phyloP scores from a whole-genome alignment of 1,140 invertebrate genomes.

The Calliopsis andreniformis region DNA sequence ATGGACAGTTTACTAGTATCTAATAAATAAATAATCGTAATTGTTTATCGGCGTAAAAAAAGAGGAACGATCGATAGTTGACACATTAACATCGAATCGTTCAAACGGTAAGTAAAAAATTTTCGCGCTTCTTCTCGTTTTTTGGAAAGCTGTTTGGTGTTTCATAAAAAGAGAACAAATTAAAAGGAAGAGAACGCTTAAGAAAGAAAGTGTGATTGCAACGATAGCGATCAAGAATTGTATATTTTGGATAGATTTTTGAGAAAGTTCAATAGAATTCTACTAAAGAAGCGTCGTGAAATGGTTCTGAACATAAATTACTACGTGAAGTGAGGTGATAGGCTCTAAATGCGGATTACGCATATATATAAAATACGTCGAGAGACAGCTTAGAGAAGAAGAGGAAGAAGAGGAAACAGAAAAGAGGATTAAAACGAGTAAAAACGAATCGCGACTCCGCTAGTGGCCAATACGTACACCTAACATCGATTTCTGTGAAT shows the following conservation, averaged over 20 bases:
- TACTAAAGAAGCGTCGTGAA: constrained; percentile 17
- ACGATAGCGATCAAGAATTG: constrained; percentile 20
- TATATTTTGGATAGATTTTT: constrained; percentile 36
- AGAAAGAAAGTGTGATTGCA: not conserved
- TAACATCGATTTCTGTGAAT: constrained; percentile 48
- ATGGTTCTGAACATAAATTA: constrained; percentile 63
- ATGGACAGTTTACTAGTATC: constrained; percentile 48
- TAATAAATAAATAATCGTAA: constrained; percentile 57
- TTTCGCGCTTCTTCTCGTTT: constrained; percentile 25
- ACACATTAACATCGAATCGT: constrained; percentile 8
- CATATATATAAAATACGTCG: constrained; percentile 13
- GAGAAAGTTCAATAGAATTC: not conserved
- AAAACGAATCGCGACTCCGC: not conserved
- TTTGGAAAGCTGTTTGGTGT: not conserved
- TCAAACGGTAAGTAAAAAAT: constrained; percentile 49
- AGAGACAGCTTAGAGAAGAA: constrained; percentile 7
- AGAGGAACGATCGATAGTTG: constrained; percentile 2
- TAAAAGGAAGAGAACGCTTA: not conserved
- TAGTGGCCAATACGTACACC: constrained; percentile 5
- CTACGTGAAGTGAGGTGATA: constrained; percentile 36
- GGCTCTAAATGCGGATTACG: constrained; percentile 17
- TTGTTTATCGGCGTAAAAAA: constrained; percentile 46
- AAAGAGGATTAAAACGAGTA: not conserved
- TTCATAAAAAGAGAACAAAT: not conserved
- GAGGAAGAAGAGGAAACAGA: not conserved